These are phyloP conservation scores for Notothenia rossii DNA, from an alignment of 2,113 vertebrate species.

Conservation along the genomic window DNA sequence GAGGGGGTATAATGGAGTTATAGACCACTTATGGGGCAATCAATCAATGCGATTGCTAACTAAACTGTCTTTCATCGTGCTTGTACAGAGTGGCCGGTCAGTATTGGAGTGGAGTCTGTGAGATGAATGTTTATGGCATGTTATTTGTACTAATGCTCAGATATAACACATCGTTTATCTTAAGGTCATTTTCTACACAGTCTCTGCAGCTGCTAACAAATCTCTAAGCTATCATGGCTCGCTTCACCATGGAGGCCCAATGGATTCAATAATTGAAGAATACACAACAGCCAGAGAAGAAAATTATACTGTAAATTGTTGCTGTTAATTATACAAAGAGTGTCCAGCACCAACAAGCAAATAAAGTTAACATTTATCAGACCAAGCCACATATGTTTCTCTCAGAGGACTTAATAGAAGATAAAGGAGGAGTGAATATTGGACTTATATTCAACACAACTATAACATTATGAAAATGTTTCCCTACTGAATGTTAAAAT, in stretches of 20 bases:
- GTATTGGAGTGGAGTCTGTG: conserved; percentile 18
- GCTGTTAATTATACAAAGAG: background rate
- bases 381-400: background rate
- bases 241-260: background rate
- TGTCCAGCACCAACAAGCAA: no score
- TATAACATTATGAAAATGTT: background rate
- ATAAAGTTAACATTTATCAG: background rate
- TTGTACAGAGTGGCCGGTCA: conserved; percentile 31
- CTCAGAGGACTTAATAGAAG: conserved; percentile 3
- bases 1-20: conserved; percentile 67
- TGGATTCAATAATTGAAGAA: conserved; percentile 13
- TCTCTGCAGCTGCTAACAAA: conserved; percentile 21
- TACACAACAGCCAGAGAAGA: conserved; percentile 7
- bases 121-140: conserved; percentile 52
- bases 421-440: background rate
- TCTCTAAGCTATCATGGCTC: conserved; percentile 12
- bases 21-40: conserved; percentile 62
- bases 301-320: background rate
- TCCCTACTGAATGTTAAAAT: background rate
- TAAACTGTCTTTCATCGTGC: conserved; percentile 49
- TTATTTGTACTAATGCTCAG: conserved; percentile 45
- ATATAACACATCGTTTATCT: conserved; percentile 14
- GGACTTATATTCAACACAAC: background rate
- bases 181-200: conserved; percentile 4
- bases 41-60: conserved; percentile 63